Evolutionary conservation across 2,888 invertebrate genomes (phyloP).

Genomic region (Julus scandinavius): DNA sequence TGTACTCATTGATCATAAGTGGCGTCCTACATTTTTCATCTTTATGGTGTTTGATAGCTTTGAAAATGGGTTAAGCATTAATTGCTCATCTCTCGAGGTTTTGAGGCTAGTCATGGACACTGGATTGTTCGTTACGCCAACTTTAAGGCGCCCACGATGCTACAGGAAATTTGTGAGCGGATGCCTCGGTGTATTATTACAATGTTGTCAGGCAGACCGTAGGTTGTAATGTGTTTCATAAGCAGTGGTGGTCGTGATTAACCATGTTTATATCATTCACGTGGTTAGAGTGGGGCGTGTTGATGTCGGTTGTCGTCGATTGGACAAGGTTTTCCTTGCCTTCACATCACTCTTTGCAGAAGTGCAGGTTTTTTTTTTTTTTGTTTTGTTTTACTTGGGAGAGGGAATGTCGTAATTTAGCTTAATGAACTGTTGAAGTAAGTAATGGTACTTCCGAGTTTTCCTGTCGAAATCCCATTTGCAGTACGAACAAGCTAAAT

Average conservation of each 20-base stretch:
- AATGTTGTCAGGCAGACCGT: neutral
- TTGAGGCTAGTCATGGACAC: neutral
- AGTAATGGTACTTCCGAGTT: too few relatives aligned
- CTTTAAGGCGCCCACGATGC: neutral
- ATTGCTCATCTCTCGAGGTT: neutral
- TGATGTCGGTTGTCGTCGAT: too few relatives aligned
- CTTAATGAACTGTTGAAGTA: too few relatives aligned
- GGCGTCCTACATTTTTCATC: neutral
- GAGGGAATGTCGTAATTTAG: too few relatives aligned
- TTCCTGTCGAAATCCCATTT: neutral
- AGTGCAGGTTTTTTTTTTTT: neutral
- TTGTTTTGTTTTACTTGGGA: too few relatives aligned
- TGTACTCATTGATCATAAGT: neutral
- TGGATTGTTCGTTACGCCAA: neutral
- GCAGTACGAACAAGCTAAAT: neutral
- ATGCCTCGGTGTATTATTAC: neutral
- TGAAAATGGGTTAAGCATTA: conserved; percentile 15
- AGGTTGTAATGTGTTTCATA: neutral
- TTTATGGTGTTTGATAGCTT: neutral
- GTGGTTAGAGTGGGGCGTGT: neutral
- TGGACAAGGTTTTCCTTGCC: neutral
- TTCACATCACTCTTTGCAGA: neutral
- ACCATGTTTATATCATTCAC: neutral
- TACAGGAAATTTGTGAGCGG: neutral
- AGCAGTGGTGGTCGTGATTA: neutral